Percentiles rank a stretch among this genome's conserved stretches.
These are phyloP conservation scores for Gymnocheta viridis DNA, from an alignment of 2,888 invertebrate genomes.

Conservation along the genomic window DNA sequence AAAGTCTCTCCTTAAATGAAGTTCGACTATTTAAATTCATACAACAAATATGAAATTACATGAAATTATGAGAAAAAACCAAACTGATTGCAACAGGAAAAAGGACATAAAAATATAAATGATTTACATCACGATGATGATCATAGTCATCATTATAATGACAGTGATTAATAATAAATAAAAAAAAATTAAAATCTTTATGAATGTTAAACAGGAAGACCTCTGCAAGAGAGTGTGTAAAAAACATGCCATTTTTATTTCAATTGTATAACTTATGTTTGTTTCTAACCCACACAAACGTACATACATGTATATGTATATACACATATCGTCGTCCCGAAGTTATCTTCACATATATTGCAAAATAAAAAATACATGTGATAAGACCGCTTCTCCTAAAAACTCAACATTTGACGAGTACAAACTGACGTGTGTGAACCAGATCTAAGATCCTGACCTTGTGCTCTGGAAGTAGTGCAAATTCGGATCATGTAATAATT, in stretches of 20 bases:
- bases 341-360: too few species aligned
- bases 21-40: conserved; percentile 4
- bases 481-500: too few species aligned
- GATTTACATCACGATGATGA: conserved; percentile 16
- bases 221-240: conserved; percentile 9
- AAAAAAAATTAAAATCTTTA: conserved; percentile 8
- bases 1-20: not conserved
- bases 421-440: too few species aligned
- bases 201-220: conserved; percentile 46
- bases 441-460: too few species aligned
- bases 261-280: not conserved
- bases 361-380: too few species aligned
- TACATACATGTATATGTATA: not conserved
- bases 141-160: not conserved
- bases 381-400: too few species aligned
- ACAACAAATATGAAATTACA: not conserved
- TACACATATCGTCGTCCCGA: too few species aligned
- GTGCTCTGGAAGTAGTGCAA: too few species aligned
- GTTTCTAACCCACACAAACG: not conserved
- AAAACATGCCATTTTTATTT: conserved; percentile 17
- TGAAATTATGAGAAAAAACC: not conserved
- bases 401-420: too few species aligned
- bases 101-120: not conserved
- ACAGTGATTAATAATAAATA: conserved; percentile 53
- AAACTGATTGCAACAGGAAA: not conserved